A percentile compares a stretch with the other conserved stretches of the same genome.
Evolutionary conservation across 2,797 vertebrate genomes (phyloP).

Genomic region (Lophotriccus pileatus): DNA sequence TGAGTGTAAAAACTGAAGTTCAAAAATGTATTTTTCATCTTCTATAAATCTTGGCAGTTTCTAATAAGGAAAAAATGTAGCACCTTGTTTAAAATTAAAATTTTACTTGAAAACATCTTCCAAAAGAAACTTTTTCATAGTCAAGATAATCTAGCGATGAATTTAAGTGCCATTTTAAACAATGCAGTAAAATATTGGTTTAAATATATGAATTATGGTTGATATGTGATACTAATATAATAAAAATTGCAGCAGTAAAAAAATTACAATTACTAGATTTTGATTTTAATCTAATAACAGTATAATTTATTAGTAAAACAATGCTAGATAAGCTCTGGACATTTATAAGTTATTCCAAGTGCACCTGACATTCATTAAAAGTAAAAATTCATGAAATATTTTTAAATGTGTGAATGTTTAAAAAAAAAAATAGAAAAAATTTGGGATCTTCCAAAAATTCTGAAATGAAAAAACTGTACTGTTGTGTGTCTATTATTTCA

Average conservation of each 20-base stretch:
- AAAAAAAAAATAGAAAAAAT: neutral
- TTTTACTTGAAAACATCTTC: neutral
- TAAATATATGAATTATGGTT: neutral
- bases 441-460: neutral
- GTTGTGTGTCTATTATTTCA: neutral
- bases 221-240: neutral
- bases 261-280: neutral
- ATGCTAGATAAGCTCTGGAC: neutral
- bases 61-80: neutral
- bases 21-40: neutral
- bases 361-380: accelerated
- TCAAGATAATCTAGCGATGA: neutral
- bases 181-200: neutral
- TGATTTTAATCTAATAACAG: neutral
- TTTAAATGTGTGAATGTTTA: neutral
- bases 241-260: neutral
- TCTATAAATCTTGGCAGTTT: neutral
- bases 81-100: neutral
- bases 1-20: neutral
- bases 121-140: neutral
- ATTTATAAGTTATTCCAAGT: neutral
- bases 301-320: neutral
- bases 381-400: neutral
- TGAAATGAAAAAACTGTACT: neutral
- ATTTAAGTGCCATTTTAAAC: neutral